Conservation (phyloP, 2,888 invertebrate species). For the Ophion obscuratus region DNA sequence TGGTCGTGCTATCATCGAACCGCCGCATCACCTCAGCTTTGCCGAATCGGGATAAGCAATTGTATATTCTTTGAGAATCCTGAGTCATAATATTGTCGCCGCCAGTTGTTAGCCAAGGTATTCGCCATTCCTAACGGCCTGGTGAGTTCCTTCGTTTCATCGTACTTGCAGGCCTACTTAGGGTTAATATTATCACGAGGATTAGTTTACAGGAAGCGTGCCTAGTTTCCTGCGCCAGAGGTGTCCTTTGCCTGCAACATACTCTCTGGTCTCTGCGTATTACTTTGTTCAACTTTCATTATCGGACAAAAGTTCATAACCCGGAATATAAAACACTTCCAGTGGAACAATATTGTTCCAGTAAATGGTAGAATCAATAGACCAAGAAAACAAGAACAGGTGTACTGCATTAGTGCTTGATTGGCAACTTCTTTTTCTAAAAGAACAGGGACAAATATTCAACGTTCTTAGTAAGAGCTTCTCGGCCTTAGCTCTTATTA, state of each 20-base stretch:
- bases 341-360: background rate
- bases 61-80: conserved; percentile 45
- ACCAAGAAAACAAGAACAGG: background rate
- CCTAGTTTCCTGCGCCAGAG: background rate
- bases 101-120: conserved; percentile 33
- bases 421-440: background rate
- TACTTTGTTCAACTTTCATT: background rate
- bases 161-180: conserved; percentile 27
- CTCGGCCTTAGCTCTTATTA: no score
- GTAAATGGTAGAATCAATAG: background rate
- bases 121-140: background rate
- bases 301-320: background rate
- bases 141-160: background rate
- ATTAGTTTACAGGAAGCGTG: conserved; percentile 14
- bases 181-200: conserved; percentile 23
- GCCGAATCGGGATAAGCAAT: conserved; percentile 42
- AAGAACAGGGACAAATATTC: no score
- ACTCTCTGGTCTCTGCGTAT: background rate
- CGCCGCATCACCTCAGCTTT: conserved; percentile 22
- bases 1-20: conserved; percentile 5
- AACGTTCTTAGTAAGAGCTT: no score
- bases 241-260: background rate
- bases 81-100: conserved; percentile 25
- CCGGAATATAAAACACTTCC: background rate
- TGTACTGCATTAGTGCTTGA: background rate